A percentile compares a stretch with the other conserved stretches of the same genome.
phyloP scores from a whole-genome alignment of 2,888 invertebrate species.

The Phoenoteleia sp. region DNA sequence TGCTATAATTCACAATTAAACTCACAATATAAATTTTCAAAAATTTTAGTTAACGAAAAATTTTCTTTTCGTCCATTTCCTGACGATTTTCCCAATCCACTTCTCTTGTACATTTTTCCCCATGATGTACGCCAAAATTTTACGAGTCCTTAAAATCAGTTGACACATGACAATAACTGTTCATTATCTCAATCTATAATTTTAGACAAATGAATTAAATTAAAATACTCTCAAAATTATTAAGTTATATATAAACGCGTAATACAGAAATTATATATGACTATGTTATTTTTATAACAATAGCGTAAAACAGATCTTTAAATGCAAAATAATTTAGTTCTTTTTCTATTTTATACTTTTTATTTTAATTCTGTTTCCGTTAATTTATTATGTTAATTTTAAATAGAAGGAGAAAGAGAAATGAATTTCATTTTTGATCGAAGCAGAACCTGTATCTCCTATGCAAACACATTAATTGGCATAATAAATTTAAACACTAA shows the following conservation, averaged over 20 bases:
- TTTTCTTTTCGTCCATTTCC: slow-evolving; percentile 23
- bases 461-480: background rate
- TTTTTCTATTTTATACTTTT: too few relatives aligned
- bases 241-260: background rate
- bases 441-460: background rate
- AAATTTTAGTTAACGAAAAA: slow-evolving; percentile 1
- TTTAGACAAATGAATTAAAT: slow-evolving; percentile 9
- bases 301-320: too few relatives aligned
- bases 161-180: background rate
- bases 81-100: background rate
- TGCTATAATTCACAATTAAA: slow-evolving; percentile 8
- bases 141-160: slow-evolving; percentile 32
- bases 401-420: background rate
- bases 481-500: background rate
- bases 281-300: too few relatives aligned
- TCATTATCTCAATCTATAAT: slow-evolving; percentile 22
- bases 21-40: background rate
- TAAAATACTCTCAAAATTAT: background rate
- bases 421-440: background rate
- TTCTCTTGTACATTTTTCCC: slow-evolving; percentile 5
- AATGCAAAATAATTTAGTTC: too few relatives aligned
- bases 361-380: too few relatives aligned
- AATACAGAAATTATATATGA: background rate
- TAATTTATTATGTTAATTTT: too few relatives aligned
- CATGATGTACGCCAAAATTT: slow-evolving; percentile 22